Evolutionary conservation across 2,797 vertebrate genomes (phyloP), one percentile per base, ranked within the genome.

Genomic region (Phrynocephalus vlangalii): DNA sequence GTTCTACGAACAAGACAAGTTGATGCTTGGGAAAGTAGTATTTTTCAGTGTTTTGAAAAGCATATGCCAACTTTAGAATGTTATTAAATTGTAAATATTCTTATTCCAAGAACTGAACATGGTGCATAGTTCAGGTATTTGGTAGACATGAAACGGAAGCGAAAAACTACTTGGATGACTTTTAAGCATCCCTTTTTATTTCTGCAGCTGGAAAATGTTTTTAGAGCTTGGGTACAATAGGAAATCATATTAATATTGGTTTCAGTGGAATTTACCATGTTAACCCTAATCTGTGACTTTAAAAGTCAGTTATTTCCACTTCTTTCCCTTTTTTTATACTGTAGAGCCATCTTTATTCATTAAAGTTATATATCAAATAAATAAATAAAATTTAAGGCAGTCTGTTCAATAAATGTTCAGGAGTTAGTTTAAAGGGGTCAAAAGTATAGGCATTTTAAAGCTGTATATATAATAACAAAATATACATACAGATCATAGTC

Each of bases 81-180:
- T n/a, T 79, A 60, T 79, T 79, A 48, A 79, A 30, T 22, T 44
- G 50, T 82, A 82, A 70, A 82, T 82, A 50, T 67, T 28, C 38
- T 48, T 82, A 50, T 82, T 70, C 48, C 48, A 26, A 81, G 24
- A 33, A 50, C 38, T 70, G 38, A 18, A 70, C 63, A 70, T 82
- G 15, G 33, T 68, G 80, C 26, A 82, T 28, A 48, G 38, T 13
- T 3, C 52, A 56, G 13, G 60, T 63, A 63, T 18, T 63, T 63
- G 60, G 56, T 60, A 15, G 56, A 63, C 60, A 63, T 63, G 15
- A 63, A 63, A 63, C 60, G 16, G 60, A 18, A 63, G 60, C 5
- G 60, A 63, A 63, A 63, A 63, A 63, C 16, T 20, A 63, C 56
- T 15, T 15, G 9, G 8, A 60, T 60, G 56, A 15, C 60, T 63